These are phyloP conservation scores for Crotalus horridus DNA, from an alignment of 2,113 vertebrate species.

Conservation along the genomic window DNA sequence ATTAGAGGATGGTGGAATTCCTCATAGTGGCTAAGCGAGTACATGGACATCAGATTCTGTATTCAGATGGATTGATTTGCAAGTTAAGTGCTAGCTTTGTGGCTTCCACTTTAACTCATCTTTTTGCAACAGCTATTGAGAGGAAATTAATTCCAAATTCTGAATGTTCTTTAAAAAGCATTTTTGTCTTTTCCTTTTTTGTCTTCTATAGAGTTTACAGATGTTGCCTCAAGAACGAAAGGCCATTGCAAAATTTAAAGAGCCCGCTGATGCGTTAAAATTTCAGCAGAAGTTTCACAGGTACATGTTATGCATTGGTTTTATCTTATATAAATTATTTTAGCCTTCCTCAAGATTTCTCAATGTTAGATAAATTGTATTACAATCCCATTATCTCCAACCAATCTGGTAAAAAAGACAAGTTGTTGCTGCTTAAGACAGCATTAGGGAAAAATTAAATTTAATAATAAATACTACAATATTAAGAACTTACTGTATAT, in stretches of 20 bases:
- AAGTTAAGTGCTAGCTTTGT: not conserved
- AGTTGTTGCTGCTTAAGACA: too few relatives aligned
- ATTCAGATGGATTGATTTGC: not conserved
- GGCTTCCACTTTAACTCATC: not conserved
- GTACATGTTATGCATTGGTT: constrained; percentile 64
- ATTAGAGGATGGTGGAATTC: not conserved
- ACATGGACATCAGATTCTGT: not conserved
- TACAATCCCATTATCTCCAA: too few relatives aligned
- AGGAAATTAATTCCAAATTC: not conserved
- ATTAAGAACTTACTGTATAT: too few relatives aligned
- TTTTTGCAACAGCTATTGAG: not conserved
- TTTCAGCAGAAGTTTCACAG: constrained; percentile 98
- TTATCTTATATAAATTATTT: not conserved
- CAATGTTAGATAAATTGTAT: not conserved
- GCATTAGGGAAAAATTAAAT: too few relatives aligned
- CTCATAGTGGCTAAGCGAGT: not conserved
- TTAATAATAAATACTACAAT: too few relatives aligned
- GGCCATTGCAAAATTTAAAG: constrained; percentile 91
- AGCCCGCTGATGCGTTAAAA: constrained; percentile 84
- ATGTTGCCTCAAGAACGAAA: constrained; percentile 96
- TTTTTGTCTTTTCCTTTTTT: not conserved
- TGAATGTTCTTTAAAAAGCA: not conserved
- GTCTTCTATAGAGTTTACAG: constrained; percentile 81
- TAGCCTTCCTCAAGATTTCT: not conserved
- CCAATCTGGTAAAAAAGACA: too few relatives aligned